Evolutionary conservation across 2,113 vertebrate genomes (phyloP).

Genomic region (Toxotes chatareus): DNA sequence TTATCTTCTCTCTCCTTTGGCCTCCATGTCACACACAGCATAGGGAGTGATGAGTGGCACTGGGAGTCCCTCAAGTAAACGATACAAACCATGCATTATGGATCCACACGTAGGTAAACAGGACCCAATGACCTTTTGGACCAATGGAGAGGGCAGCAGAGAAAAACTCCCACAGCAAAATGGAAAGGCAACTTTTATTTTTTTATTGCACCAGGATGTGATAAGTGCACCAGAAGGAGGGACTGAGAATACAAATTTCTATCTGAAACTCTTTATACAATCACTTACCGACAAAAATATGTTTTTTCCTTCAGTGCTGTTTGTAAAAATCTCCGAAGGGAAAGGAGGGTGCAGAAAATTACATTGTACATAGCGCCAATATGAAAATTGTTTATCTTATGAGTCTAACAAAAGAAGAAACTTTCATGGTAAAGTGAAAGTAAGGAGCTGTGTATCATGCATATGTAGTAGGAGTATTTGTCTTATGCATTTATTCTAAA

Average conservation of each 20-base stretch:
- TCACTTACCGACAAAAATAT: not conserved
- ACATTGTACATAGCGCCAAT: not conserved
- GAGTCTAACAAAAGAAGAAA: not conserved
- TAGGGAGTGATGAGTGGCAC: conserved; percentile 50
- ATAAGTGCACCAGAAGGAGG: not conserved
- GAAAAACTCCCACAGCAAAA: conserved; percentile 47
- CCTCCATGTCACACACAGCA: conserved; percentile 55
- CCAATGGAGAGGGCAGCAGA: conserved; percentile 39
- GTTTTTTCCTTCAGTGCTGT: not conserved
- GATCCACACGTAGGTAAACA: conserved; percentile 76
- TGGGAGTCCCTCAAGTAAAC: conserved; percentile 76
- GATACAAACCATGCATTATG: conserved; percentile 76
- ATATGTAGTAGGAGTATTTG: not conserved
- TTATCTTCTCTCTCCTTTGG: conserved; percentile 63
- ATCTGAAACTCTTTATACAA: not conserved
- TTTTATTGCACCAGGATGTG: conserved; percentile 13
- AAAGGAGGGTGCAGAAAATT: not conserved
- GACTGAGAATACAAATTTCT: conserved; percentile 21
- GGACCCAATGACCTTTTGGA: conserved; percentile 73
- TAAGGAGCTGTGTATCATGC: not conserved
- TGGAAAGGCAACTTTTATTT: conserved; percentile 5
- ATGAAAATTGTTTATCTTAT: not conserved
- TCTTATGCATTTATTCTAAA: not conserved
- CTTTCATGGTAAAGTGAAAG: not conserved
- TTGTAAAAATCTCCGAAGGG: not conserved